Conservation (phyloP, 2,113 vertebrate species). For the Macrotis lagotis region DNA sequence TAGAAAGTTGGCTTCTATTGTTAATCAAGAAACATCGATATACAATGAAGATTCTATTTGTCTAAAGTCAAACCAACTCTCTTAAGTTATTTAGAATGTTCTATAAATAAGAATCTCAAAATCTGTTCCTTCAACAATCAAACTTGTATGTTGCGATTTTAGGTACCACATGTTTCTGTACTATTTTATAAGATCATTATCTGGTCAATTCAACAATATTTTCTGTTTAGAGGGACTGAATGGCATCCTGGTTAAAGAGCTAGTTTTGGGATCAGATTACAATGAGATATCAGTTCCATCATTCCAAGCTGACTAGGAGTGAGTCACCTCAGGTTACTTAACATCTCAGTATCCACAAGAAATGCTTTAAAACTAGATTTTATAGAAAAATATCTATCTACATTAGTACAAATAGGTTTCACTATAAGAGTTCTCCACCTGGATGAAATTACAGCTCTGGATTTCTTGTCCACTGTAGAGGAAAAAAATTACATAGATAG, state of each 20-base stretch:
- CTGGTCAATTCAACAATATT: neutral
- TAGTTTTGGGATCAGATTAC: neutral
- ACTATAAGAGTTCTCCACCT: neutral
- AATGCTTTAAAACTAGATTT: neutral
- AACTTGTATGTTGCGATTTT: neutral
- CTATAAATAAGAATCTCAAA: neutral
- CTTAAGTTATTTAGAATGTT: constrained; percentile 13
- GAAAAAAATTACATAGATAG: neutral
- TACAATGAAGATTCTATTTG: constrained; percentile 75
- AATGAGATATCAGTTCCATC: neutral
- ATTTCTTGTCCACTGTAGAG: neutral
- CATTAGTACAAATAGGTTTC: neutral
- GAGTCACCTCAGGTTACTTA: neutral
- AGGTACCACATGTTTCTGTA: neutral
- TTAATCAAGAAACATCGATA: constrained; percentile 83
- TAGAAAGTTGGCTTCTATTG: constrained; percentile 80
- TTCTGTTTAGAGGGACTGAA: neutral
- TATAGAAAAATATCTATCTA: neutral
- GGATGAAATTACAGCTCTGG: neutral
- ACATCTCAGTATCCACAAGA: neutral
- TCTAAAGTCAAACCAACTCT: constrained; percentile 77
- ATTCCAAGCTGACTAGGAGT: neutral
- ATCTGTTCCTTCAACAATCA: neutral
- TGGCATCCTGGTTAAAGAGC: neutral
- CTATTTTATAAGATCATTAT: neutral